phyloP scores from a whole-genome alignment of 2,113 vertebrate genomes.

The Salvelinus fontinalis region DNA sequence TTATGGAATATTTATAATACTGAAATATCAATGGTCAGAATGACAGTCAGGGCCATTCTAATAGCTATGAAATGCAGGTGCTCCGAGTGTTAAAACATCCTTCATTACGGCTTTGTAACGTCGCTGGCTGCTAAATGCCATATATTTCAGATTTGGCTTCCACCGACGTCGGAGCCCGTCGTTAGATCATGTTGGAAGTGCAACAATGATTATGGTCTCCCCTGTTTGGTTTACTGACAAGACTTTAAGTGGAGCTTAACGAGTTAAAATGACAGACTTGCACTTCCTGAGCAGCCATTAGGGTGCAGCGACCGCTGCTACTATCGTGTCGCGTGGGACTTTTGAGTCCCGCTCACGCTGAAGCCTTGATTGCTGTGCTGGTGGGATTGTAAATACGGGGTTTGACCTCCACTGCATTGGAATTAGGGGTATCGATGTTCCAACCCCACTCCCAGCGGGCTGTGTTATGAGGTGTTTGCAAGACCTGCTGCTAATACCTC shows the following conservation, averaged over 20 bases:
- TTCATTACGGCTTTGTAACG: conserved; percentile 29
- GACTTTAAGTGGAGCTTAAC: conserved; percentile 50
- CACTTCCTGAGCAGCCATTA: conserved; percentile 8
- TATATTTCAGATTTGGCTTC: conserved; percentile 39
- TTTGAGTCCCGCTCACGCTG: conserved; percentile 31
- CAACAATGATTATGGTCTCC: conserved; percentile 45
- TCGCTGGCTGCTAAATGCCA: conserved; percentile 12
- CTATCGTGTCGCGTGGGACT: background rate
- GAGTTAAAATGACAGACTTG: conserved; percentile 52
- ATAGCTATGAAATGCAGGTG: too few relatives aligned
- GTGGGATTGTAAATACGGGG: conserved; percentile 37
- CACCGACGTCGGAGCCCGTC: conserved; percentile 8
- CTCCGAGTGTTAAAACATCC: background rate
- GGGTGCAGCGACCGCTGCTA: conserved; percentile 14
- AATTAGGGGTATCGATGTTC: conserved; percentile 41
- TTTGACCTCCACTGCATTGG: conserved; percentile 34
- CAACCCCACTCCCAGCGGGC: conserved; percentile 26
- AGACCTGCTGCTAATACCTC: conserved; percentile 42
- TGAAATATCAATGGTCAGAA: too few relatives aligned
- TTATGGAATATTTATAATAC: too few relatives aligned
- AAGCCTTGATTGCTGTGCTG: conserved; percentile 36
- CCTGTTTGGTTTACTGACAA: conserved; percentile 46
- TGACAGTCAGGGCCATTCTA: too few relatives aligned
- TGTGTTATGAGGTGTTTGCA: conserved; percentile 59
- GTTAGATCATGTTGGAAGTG: conserved; percentile 25